Conservation (phyloP, 2,888 invertebrate genomes). For the Spodoptera littoralis region DNA sequence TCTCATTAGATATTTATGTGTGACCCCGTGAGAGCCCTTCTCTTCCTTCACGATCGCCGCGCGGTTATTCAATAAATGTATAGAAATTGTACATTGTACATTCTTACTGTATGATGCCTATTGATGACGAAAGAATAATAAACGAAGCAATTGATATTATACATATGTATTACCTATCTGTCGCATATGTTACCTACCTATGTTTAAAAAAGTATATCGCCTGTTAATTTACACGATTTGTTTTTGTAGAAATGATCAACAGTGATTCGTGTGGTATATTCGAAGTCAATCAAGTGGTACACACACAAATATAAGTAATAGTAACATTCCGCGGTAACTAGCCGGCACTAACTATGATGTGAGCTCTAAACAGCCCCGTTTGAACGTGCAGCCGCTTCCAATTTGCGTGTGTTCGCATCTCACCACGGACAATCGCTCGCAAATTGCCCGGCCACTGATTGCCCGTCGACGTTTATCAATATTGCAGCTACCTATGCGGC, state of each 20-base stretch:
- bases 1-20: slow-evolving; percentile 81
- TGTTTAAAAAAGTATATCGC: too few species aligned
- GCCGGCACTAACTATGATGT: slow-evolving; percentile 53
- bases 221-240: not conserved
- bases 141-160: too few species aligned
- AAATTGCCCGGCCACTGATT: slow-evolving; percentile 85
- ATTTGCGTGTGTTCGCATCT: slow-evolving; percentile 81
- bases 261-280: slow-evolving; percentile 1
- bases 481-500: slow-evolving; percentile 73
- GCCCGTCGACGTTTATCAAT: slow-evolving; percentile 85
- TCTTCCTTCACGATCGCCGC: slow-evolving; percentile 67
- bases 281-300: slow-evolving; percentile 30
- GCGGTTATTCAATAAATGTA: slow-evolving; percentile 53
- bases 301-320: slow-evolving; percentile 49
- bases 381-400: slow-evolving; percentile 75
- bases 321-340: slow-evolving; percentile 41
- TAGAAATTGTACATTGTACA: slow-evolving; percentile 38
- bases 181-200: too few species aligned
- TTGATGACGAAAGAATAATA: slow-evolving; percentile 11
- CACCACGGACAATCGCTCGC: slow-evolving; percentile 85
- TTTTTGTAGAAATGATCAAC: not conserved
- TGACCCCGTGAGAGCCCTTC: slow-evolving; percentile 81
- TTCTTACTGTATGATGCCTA: slow-evolving; percentile 12
- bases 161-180: too few species aligned
- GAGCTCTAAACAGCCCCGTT: slow-evolving; percentile 73